Evolutionary conservation across 2,888 invertebrate genomes (phyloP).

Genomic region (Perdita meconis): DNA sequence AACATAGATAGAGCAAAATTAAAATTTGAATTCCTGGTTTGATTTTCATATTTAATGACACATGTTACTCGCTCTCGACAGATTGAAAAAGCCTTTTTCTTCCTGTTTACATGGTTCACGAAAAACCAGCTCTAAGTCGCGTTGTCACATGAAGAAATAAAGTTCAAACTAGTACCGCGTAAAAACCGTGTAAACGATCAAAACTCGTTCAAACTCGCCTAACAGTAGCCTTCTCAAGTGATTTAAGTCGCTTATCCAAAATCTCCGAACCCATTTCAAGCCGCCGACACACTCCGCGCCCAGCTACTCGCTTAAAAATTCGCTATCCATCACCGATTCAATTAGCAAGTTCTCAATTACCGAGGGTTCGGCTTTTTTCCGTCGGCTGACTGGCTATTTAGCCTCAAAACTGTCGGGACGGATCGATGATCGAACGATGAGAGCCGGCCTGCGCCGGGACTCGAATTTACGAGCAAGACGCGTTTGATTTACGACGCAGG

Average conservation of each 20-base stretch:
- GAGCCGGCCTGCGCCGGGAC: slow-evolving; percentile 64
- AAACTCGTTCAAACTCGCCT: not conserved
- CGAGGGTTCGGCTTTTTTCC: slow-evolving; percentile 24
- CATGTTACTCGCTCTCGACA: too few relatives aligned
- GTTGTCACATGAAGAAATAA: not conserved
- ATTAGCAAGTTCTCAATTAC: slow-evolving; percentile 70
- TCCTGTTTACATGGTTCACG: not conserved
- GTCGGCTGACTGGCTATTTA: slow-evolving; percentile 26
- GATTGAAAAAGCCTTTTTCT: too few relatives aligned
- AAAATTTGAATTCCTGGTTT: too few relatives aligned
- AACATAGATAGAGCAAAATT: too few relatives aligned
- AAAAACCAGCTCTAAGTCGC: not conserved
- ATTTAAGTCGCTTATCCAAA: slow-evolving; percentile 55
- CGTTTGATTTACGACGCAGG: slow-evolving; percentile 74
- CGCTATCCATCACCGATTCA: slow-evolving; percentile 71
- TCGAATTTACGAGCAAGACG: slow-evolving; percentile 78
- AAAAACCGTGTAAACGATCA: not conserved
- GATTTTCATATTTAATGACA: too few relatives aligned
- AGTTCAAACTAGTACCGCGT: not conserved
- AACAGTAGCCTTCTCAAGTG: slow-evolving; percentile 36
- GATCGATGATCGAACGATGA: slow-evolving; percentile 73
- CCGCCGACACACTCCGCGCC: slow-evolving; percentile 29
- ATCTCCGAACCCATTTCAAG: slow-evolving; percentile 25
- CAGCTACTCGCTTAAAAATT: slow-evolving; percentile 44
- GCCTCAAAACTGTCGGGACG: slow-evolving; percentile 52